Evolutionary conservation across 2,113 vertebrate species (phyloP), one percentile per base, ranked within the genome.

Genomic region (Scolopax mira): DNA sequence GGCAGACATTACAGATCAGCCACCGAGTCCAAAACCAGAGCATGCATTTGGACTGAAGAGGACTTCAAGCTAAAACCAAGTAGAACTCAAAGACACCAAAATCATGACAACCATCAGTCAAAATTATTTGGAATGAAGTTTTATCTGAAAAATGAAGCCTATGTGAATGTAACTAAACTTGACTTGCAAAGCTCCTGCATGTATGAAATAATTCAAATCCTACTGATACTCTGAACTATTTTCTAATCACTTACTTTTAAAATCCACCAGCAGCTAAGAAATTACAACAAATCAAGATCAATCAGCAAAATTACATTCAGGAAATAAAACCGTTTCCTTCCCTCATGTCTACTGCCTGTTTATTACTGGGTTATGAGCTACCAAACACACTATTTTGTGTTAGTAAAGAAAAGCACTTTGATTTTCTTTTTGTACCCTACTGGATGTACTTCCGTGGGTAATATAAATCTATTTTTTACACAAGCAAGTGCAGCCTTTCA

Each of bases 51-150:
- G 30, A 48, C 6, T 14, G 42, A 69, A 49, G 39, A 37, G 13
- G 31, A 22, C 12, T 16, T 11, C 24, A 25, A 28, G 48, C 4
- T 22, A 73, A 74, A 75, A 7, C 57, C 52, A 41, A 54, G 37
- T 2, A 33, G 69, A 67, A 35, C 33, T 41, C 71, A 16, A 9
- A 35, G 33, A 65, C 19, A 31, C 14, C 2, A 16, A 55, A 23
- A 60, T 23, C 25, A 28, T 0, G 2, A 33, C 3, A 1, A 60
- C 5, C 13, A 2, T 5, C 39, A 12, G 60, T 7, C 44, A 52
- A 25, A 60, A 14, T 8, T 17, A 16, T 14, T 18, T 51, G 30
- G 12, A 79, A 41, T 3, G 12, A 72, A 58, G 21, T 31, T 22
- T 27, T 31, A 67, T 30, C 72, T 52, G 39, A 51, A 35, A 92